Conservation (phyloP, 2,113 vertebrate genomes). For the Polyodon spathula region DNA sequence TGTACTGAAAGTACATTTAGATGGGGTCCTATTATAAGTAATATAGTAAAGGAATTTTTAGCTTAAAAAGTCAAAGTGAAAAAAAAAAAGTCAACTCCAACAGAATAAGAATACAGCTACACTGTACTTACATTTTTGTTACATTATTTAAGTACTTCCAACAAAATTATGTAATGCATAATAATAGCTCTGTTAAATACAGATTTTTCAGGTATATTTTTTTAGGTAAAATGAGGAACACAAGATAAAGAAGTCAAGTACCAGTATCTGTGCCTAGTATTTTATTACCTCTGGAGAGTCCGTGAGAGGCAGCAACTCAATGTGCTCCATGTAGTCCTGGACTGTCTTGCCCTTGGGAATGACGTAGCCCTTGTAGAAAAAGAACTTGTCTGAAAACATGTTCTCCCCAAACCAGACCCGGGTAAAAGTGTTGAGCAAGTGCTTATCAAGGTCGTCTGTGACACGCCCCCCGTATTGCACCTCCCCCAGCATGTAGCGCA, state of each 20-base stretch:
- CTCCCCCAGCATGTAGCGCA: constrained; percentile 69
- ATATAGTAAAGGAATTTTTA: too few relatives aligned
- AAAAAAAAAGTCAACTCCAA: too few relatives aligned
- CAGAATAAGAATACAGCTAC: too few relatives aligned
- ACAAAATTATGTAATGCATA: too few relatives aligned
- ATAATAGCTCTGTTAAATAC: too few relatives aligned
- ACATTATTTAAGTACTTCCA: too few relatives aligned
- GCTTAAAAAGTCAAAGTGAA: too few relatives aligned
- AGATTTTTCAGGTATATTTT: too few relatives aligned
- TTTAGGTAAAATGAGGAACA: too few relatives aligned
- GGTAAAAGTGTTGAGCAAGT: constrained; percentile 63
- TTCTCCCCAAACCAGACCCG: constrained; percentile 68
- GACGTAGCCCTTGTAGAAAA: constrained; percentile 63
- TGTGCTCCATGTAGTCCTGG: constrained; percentile 61
- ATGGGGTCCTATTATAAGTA: too few relatives aligned
- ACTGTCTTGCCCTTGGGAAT: constrained; percentile 53
- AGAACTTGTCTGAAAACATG: constrained; percentile 60
- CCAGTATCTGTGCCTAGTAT: neutral
- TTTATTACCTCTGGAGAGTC: constrained; percentile 66
- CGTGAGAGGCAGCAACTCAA: constrained; percentile 59
- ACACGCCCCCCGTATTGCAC: constrained; percentile 76
- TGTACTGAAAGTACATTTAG: too few relatives aligned
- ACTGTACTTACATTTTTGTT: too few relatives aligned
- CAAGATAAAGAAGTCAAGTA: neutral
- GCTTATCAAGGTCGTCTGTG: constrained; percentile 69